Percentiles rank a stretch among this genome's conserved stretches.
Evolutionary conservation across 2,797 vertebrate genomes (phyloP).

Genomic region (Vireo griseus): DNA sequence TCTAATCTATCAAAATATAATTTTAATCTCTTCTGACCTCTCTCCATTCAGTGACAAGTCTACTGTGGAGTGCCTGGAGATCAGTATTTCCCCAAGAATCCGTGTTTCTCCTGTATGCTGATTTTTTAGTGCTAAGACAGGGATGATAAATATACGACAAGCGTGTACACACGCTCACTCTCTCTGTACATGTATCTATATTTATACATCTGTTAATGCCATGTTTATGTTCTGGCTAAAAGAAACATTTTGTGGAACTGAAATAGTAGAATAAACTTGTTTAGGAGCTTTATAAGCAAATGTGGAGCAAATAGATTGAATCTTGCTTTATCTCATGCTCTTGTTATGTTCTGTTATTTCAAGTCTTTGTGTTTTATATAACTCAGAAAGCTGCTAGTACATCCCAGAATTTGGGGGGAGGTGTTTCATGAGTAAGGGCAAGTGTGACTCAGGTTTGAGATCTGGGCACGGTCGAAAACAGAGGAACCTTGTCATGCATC

Average conservation of each 20-base stretch:
- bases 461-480: not conserved
- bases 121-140: not conserved
- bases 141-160: not conserved
- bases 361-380: not conserved
- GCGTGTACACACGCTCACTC: accelerated
- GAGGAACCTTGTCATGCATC: not conserved
- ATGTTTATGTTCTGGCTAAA: not conserved
- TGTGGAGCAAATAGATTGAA: not conserved
- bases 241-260: not conserved
- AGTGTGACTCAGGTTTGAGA: not conserved
- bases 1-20: not conserved
- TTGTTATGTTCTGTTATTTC: not conserved
- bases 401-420: not conserved
- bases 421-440: not conserved
- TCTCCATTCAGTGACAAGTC: not conserved
- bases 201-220: not conserved
- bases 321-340: not conserved
- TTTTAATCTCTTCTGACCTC: not conserved
- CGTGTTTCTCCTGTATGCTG: not conserved
- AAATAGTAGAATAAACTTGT: not conserved
- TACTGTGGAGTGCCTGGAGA: not conserved
- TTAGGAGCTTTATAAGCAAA: not conserved
- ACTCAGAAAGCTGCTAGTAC: not conserved
- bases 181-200: not conserved
- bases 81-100: not conserved